phyloP scores from a whole-genome alignment of 2,113 vertebrate genomes.

The Montifringilla adamsi region DNA sequence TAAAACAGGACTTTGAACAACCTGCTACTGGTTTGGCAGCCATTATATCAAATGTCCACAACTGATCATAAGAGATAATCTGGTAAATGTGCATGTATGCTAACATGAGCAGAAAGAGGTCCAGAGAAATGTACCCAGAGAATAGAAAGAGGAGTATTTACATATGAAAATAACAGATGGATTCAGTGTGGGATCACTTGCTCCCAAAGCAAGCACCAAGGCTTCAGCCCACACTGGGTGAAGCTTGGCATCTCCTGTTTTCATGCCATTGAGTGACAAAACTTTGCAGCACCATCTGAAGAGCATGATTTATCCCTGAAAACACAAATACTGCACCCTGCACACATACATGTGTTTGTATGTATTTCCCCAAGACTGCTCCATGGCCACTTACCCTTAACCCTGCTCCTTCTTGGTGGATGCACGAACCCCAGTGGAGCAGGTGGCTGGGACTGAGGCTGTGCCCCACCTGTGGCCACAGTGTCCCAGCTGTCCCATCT shows the following conservation, averaged over 20 bases:
- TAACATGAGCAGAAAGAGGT: background rate
- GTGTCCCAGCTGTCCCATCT: background rate
- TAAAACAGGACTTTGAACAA: background rate
- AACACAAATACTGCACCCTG: background rate
- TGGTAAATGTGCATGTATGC: background rate
- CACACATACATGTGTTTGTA: background rate
- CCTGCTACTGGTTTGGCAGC: background rate
- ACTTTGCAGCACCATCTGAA: background rate
- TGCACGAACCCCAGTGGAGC: background rate
- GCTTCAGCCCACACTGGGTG: background rate
- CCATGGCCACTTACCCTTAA: rapidly evolving
- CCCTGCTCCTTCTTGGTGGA: background rate
- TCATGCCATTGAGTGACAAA: background rate
- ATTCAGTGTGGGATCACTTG: background rate
- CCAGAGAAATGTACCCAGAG: no score
- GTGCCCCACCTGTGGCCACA: background rate
- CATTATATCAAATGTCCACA: background rate
- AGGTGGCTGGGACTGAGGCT: background rate
- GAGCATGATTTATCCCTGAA: background rate
- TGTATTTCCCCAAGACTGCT: background rate
- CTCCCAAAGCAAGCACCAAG: background rate
- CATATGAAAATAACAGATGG: no score
- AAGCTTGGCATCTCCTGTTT: background rate
- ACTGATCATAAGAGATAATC: background rate
- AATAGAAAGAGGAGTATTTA: no score